Conservation (phyloP, 2,888 invertebrate species). For the Seira ritae region DNA sequence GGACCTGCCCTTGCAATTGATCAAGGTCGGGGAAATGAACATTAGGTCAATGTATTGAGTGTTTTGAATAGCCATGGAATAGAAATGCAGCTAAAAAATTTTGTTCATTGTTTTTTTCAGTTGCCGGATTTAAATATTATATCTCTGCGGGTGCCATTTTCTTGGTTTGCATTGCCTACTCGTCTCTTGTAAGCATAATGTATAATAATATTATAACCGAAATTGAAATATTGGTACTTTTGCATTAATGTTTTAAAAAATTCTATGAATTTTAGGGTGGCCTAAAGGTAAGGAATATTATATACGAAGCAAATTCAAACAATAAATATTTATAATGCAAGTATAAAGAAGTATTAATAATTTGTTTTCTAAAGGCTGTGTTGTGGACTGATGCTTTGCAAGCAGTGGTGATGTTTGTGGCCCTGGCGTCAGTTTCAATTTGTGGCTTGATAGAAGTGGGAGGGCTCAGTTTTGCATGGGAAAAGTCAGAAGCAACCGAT, state of each 20-base stretch:
- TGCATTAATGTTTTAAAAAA: no score
- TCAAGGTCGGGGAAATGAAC: conserved; percentile 50
- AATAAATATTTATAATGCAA: no score
- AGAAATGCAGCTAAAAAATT: no score
- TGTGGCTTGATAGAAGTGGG: conserved; percentile 66
- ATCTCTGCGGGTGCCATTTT: conserved; percentile 66
- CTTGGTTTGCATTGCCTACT: conserved; percentile 67
- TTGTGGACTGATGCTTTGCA: conserved; percentile 66
- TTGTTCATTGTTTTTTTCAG: conserved; percentile 26
- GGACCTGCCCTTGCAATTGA: conserved; percentile 66
- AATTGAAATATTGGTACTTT: no score
- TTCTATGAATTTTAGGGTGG: no score
- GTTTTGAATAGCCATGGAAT: no score
- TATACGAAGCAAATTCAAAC: no score
- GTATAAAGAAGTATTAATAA: no score
- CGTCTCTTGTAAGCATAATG: conserved; percentile 50
- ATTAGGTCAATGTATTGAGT: no score
- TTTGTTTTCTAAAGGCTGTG: conserved; percentile 63
- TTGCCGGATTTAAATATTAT: conserved; percentile 64
- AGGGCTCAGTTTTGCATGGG: conserved; percentile 59
- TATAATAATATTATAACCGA: no score
- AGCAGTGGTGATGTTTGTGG: conserved; percentile 63
- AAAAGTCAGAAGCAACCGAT: conserved; percentile 39
- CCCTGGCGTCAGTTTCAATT: conserved; percentile 53
- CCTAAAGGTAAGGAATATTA: no score